phyloP scores from a whole-genome alignment of 2,888 invertebrate species.

The Glyphotaelius pellucidus region DNA sequence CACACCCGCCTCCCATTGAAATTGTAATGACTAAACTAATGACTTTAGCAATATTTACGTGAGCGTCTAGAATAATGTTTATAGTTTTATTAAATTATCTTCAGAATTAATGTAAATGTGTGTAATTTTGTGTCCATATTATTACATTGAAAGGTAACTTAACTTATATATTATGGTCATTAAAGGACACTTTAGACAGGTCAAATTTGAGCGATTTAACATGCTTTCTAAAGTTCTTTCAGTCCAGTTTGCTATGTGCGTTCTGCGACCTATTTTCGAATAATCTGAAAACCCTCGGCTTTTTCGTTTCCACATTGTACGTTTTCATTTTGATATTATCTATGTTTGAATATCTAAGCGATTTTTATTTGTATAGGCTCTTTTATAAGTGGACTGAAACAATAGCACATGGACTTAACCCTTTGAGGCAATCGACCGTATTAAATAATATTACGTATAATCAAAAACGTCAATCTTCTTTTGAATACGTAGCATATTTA shows the following conservation, averaged over 20 bases:
- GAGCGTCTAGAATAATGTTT: no score
- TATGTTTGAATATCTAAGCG: neutral
- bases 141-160: no score
- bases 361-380: neutral
- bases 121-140: no score
- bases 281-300: neutral
- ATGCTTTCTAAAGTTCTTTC: neutral
- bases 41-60: no score
- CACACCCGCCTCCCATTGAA: no score
- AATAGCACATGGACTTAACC: neutral
- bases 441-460: neutral
- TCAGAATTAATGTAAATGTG: no score
- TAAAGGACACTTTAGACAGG: no score
- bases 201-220: neutral
- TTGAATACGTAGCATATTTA: neutral
- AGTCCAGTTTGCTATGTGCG: neutral
- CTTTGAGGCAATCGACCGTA: neutral
- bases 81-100: no score
- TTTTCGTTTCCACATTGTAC: neutral
- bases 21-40: no score
- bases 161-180: no score
- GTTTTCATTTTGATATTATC: constrained; percentile 2
- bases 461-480: neutral
- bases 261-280: constrained; percentile 3
- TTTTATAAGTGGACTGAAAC: neutral